These are phyloP conservation scores for Tadarida brasiliensis DNA, from an alignment of 2,797 vertebrate species.

Conservation along the genomic window DNA sequence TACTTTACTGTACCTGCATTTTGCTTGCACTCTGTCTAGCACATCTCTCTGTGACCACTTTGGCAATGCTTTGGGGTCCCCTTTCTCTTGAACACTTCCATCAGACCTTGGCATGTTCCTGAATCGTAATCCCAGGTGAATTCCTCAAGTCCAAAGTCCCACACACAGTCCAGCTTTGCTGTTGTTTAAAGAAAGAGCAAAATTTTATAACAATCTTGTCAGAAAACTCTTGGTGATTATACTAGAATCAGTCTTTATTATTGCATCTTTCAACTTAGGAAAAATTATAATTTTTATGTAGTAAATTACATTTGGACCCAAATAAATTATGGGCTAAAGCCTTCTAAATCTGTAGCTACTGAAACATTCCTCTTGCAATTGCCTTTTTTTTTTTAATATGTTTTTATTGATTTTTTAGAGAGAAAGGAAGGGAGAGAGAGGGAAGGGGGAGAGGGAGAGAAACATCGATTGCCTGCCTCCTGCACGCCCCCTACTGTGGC, in stretches of 20 bases:
- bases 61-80: background rate
- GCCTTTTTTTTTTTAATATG: too few species aligned
- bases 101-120: background rate
- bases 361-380: background rate
- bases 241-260: background rate
- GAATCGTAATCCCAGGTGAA: background rate
- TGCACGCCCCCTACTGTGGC: too few species aligned
- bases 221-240: conserved; percentile 33
- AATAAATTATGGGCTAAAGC: background rate
- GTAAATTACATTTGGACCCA: conserved; percentile 25
- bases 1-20: background rate
- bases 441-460: too few species aligned
- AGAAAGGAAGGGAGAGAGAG: too few species aligned
- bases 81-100: background rate
- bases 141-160: background rate
- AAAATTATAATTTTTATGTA: background rate
- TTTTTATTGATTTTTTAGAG: too few species aligned
- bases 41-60: background rate
- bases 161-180: background rate
- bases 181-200: conserved; percentile 1
- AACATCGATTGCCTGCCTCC: too few species aligned
- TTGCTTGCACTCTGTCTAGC: too few species aligned
- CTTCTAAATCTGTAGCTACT: conserved; percentile 2
- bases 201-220: background rate
- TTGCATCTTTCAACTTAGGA: conserved; percentile 1